phyloP scores from a whole-genome alignment of 2,888 invertebrate species.

The Zele albiditarsus region DNA sequence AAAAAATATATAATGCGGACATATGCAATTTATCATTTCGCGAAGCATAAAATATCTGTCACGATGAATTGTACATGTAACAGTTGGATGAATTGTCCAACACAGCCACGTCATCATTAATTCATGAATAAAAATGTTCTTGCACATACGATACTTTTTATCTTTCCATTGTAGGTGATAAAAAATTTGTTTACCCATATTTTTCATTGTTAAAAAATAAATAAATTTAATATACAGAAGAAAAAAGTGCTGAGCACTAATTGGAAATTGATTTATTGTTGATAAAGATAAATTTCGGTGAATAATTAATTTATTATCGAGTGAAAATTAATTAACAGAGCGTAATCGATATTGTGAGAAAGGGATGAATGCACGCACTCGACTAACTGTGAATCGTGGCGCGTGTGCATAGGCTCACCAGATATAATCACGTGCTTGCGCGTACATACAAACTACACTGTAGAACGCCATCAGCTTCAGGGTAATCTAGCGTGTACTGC shows the following conservation, averaged over 20 bases:
- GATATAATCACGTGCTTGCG: slow-evolving; percentile 6
- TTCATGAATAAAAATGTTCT: slow-evolving; percentile 32
- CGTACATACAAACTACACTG: slow-evolving; percentile 1
- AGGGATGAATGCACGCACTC: neutral
- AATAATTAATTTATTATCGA: neutral
- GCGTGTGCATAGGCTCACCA: neutral
- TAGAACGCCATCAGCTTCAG: neutral
- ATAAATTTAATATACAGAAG: neutral
- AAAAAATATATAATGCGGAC: slow-evolving; percentile 32
- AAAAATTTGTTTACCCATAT: neutral
- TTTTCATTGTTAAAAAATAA: neutral
- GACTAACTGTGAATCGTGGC: neutral
- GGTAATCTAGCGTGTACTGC: slow-evolving; percentile 18
- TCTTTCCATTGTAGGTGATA: no score
- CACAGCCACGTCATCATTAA: slow-evolving; percentile 26
- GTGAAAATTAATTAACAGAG: neutral
- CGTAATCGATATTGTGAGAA: neutral
- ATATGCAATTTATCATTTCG: slow-evolving; percentile 26
- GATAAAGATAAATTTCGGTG: neutral
- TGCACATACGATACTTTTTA: no score
- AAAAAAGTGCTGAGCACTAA: neutral
- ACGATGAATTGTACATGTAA: no score
- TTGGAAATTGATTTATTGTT: neutral
- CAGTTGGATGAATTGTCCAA: slow-evolving; percentile 26
- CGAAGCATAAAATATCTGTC: slow-evolving; percentile 24